Conservation (phyloP, 2,797 vertebrate species). For the Pangasius macronema region DNA sequence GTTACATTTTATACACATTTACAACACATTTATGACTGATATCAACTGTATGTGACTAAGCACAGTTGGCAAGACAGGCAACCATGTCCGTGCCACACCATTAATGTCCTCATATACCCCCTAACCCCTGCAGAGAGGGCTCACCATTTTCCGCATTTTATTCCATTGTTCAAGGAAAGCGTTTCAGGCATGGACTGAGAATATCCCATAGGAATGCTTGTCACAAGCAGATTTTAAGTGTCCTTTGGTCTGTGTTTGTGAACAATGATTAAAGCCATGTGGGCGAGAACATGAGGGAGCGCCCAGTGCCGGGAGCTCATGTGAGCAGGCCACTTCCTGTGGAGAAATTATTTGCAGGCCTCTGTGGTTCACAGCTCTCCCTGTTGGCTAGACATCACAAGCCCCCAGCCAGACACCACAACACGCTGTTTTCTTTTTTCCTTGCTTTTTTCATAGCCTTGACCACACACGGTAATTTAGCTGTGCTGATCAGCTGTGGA, state of each 20-base stretch:
- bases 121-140: neutral
- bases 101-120: constrained; percentile 1
- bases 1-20: neutral
- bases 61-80: neutral
- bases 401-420: constrained; percentile 62
- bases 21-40: too few species aligned
- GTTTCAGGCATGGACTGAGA: constrained; percentile 29
- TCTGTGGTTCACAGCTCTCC: constrained; percentile 56
- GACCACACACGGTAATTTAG: constrained; percentile 59
- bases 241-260: constrained; percentile 44
- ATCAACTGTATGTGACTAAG: neutral
- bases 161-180: constrained; percentile 16
- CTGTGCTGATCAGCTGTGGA: constrained; percentile 48
- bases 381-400: constrained; percentile 65
- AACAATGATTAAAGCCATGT: constrained; percentile 49
- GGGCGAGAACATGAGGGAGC: constrained; percentile 41
- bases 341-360: constrained; percentile 56
- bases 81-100: neutral
- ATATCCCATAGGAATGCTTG: constrained; percentile 32
- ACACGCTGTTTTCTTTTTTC: constrained; percentile 49
- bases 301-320: constrained; percentile 50
- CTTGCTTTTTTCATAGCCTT: constrained; percentile 59
- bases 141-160: neutral
- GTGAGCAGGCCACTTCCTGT: constrained; percentile 61
- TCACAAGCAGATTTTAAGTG: constrained; percentile 39